Conservation (phyloP, 2,113 vertebrate species). For the Lontra canadensis region DNA sequence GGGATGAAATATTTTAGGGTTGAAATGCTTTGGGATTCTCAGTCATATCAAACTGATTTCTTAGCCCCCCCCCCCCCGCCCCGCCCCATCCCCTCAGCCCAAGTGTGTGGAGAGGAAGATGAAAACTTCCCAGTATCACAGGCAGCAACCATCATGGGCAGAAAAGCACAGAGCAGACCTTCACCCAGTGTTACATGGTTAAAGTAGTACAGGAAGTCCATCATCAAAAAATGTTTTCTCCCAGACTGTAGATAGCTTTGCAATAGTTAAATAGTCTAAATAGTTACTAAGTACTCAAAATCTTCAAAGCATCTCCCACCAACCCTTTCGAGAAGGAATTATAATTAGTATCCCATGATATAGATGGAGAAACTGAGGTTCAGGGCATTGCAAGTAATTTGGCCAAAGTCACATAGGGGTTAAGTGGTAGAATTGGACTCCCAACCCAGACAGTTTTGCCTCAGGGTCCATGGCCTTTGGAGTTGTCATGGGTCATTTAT, state of each 20-base stretch:
- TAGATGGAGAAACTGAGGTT: not conserved
- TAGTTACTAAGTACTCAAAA: not conserved
- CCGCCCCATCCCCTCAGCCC: too few relatives aligned
- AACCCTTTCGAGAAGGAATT: not conserved
- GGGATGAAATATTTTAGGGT: not conserved
- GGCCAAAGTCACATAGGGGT: not conserved
- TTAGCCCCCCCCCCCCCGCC: not conserved
- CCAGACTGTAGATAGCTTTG: not conserved
- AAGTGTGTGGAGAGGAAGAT: not conserved
- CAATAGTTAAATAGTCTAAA: not conserved
- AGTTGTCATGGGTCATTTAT: not conserved
- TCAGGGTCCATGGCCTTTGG: not conserved
- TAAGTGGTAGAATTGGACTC: not conserved
- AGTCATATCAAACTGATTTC: not conserved
- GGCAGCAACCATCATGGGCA: not conserved
- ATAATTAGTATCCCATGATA: not conserved
- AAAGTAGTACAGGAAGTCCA: not conserved
- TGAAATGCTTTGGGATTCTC: not conserved
- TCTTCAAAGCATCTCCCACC: not conserved
- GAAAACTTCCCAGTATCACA: not conserved
- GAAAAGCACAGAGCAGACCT: not conserved
- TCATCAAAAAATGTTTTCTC: not conserved
- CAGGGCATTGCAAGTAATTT: not conserved
- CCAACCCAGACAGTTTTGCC: not conserved
- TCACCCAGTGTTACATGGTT: not conserved